These are phyloP conservation scores for Menidia menidia DNA, from an alignment of 2,797 vertebrate genomes.

Conservation along the genomic window DNA sequence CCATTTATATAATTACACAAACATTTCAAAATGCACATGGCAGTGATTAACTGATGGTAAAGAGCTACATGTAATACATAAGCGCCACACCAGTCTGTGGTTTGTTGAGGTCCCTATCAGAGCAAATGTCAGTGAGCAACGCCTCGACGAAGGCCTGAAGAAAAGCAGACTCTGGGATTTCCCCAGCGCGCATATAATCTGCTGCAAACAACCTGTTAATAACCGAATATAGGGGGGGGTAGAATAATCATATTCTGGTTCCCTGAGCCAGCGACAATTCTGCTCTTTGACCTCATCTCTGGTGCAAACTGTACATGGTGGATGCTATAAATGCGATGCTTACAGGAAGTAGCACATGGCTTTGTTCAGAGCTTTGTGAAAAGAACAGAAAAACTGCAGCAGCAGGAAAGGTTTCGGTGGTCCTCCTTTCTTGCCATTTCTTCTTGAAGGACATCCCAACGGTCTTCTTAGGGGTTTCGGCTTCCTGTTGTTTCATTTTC, in stretches of 20 bases:
- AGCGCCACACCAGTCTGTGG: constrained; percentile 10
- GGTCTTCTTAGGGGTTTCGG: not conserved
- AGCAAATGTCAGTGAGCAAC: constrained; percentile 19
- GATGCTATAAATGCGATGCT: constrained; percentile 2
- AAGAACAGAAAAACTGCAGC: constrained; percentile 5
- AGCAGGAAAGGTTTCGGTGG: not conserved
- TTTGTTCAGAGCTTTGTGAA: constrained; percentile 11
- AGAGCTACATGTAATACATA: constrained; percentile 1
- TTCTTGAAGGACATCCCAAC: not conserved
- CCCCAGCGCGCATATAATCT: constrained; percentile 29
- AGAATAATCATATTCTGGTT: constrained; percentile 30
- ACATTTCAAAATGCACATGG: constrained; percentile 24
- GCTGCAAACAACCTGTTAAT: constrained; percentile 40
- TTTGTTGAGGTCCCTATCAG: constrained; percentile 20
- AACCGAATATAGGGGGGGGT: constrained; percentile 23
- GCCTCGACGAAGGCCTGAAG: constrained; percentile 20
- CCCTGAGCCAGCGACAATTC: constrained; percentile 6
- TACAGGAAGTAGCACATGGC: constrained; percentile 2
- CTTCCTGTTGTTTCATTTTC: not conserved
- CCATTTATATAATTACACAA: constrained; percentile 26
- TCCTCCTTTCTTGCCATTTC: not conserved
- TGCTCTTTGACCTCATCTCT: constrained; percentile 5
- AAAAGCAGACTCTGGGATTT: constrained; percentile 42
- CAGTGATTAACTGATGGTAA: constrained; percentile 26
- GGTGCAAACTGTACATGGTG: not conserved